Conservation (phyloP, 2,888 invertebrate species). For the Chrysomela aeneicollis region DNA sequence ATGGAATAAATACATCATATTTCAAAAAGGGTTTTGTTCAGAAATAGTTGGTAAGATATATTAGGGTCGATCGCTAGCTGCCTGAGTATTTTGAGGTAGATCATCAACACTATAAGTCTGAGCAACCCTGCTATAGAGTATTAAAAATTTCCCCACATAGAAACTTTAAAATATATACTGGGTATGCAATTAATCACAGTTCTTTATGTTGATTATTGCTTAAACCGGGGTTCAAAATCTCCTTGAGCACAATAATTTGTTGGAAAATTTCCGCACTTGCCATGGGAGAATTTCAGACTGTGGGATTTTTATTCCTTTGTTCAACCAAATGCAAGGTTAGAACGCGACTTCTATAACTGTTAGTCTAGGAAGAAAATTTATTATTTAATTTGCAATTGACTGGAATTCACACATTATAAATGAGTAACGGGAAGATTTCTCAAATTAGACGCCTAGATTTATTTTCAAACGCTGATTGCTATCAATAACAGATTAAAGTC, state of each 20-base stretch:
- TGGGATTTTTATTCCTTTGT: conserved; percentile 52
- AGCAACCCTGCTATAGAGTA: too few species aligned
- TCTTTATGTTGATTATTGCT: conserved; percentile 31
- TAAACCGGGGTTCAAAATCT: conserved; percentile 52
- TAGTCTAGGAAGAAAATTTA: conserved; percentile 53
- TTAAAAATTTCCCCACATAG: conserved; percentile 20
- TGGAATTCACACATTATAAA: conserved; percentile 56
- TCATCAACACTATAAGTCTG: too few species aligned
- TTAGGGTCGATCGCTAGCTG: too few species aligned
- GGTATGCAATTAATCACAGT: conserved; percentile 18
- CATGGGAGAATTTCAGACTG: conserved; percentile 53
- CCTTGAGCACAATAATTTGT: conserved; percentile 55
- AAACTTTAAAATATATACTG: conserved; percentile 12
- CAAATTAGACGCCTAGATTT: conserved; percentile 20
- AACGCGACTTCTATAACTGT: conserved; percentile 46
- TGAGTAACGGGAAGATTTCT: conserved; percentile 52
- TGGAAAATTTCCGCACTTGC: conserved; percentile 56
- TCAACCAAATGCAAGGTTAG: conserved; percentile 52
- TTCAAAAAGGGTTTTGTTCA: too few species aligned
- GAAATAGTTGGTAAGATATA: too few species aligned
- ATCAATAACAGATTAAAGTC: conserved; percentile 17
- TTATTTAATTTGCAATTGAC: conserved; percentile 54
- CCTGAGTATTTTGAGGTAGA: too few species aligned
- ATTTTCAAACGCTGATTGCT: conserved; percentile 23
- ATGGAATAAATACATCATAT: too few species aligned